phyloP scores from a whole-genome alignment of 92 coral and sea anemone species.

The Zoanthus sociatus region DNA sequence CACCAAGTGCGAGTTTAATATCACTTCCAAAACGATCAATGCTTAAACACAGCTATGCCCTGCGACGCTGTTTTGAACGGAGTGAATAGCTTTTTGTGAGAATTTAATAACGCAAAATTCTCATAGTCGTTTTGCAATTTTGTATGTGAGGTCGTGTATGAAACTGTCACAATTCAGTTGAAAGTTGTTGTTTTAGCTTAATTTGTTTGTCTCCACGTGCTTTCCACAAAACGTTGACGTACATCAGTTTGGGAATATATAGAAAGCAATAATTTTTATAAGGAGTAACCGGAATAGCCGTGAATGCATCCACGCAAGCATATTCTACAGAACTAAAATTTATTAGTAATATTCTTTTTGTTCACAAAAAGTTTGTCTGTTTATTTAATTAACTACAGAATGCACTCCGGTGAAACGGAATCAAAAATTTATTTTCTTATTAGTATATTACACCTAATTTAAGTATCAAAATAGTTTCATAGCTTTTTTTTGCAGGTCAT shows the following conservation, averaged over 20 bases:
- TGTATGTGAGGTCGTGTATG: not conserved
- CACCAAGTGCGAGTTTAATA: conserved; percentile 49
- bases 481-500: conserved; percentile 25
- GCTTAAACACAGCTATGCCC: conserved; percentile 34
- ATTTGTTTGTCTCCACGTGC: not conserved
- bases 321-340: not conserved
- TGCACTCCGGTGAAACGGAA: conserved; percentile 19
- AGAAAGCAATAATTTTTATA: not conserved
- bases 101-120: not conserved
- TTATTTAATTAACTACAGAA: not conserved
- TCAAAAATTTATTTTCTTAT: not conserved
- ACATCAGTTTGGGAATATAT: not conserved
- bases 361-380: not conserved
- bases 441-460: not conserved
- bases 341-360: conserved; percentile 4
- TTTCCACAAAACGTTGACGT: not conserved
- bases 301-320: not conserved
- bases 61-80: conserved; percentile 6
- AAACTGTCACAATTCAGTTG: not conserved
- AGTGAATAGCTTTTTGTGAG: conserved; percentile 28
- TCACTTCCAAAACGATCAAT: conserved; percentile 22
- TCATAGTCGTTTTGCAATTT: conserved; percentile 10
- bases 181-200: not conserved
- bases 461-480: conserved; percentile 5
- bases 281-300: not conserved